Percentiles rank a stretch among this genome's conserved stretches.
Evolutionary conservation across 2,888 invertebrate genomes (phyloP).

Genomic region (Electrophaes corylata): DNA sequence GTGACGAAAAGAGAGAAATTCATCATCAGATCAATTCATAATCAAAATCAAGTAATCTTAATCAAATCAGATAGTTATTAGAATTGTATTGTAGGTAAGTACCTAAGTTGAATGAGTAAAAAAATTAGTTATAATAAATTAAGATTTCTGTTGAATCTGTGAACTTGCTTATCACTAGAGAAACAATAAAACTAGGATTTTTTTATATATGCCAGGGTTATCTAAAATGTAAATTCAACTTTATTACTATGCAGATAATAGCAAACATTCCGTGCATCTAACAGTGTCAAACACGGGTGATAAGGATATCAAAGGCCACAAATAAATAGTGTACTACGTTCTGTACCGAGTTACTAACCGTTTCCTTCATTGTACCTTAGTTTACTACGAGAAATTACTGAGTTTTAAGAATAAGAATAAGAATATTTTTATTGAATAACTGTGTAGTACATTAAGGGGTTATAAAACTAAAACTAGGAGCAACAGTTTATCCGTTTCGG

Average conservation of each 20-base stretch:
- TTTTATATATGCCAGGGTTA: neutral
- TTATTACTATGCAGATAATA: neutral
- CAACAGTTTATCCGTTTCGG: too few species aligned
- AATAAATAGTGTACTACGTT: neutral
- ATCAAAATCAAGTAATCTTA: too few species aligned
- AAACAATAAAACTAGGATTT: neutral
- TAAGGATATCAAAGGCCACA: constrained; percentile 2
- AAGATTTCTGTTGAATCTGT: neutral
- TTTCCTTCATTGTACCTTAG: neutral
- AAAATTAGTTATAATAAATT: neutral
- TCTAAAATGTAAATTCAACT: neutral
- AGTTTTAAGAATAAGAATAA: too few species aligned
- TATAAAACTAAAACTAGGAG: too few species aligned
- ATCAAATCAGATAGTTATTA: too few species aligned
- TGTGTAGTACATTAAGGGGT: too few species aligned
- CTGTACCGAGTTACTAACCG: neutral
- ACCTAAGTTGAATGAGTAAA: neutral
- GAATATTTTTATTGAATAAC: too few species aligned
- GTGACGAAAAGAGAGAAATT: neutral
- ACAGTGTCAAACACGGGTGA: neutral
- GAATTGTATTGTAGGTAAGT: too few species aligned
- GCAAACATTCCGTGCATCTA: neutral
- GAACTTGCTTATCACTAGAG: neutral
- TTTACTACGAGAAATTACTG: constrained; percentile 5
- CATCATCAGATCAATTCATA: too few species aligned